These are phyloP conservation scores for Oligia latruncula DNA, from an alignment of 2,888 invertebrate genomes.

Conservation along the genomic window DNA sequence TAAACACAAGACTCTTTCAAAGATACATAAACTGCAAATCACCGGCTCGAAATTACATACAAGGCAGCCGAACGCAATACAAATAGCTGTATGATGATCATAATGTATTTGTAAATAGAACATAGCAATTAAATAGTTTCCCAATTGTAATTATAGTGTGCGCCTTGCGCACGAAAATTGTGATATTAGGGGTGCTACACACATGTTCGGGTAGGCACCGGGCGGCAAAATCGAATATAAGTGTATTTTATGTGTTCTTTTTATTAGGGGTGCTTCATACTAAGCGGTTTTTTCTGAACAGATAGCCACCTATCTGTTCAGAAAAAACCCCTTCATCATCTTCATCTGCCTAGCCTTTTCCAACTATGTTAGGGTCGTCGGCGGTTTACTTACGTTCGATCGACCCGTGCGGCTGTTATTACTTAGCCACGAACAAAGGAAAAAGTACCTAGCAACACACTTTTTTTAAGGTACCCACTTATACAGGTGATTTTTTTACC, in stretches of 20 bases:
- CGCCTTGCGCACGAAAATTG: neutral
- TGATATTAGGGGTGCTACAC: neutral
- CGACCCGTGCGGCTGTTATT: neutral
- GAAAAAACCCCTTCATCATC: neutral
- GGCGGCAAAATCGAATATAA: neutral
- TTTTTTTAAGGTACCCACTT: neutral
- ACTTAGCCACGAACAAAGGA: neutral
- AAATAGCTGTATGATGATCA: conserved; percentile 23
- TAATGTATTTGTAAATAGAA: conserved; percentile 39
- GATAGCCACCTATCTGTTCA: neutral
- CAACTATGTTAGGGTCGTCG: neutral
- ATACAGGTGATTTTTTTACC: too few species aligned
- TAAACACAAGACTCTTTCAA: neutral
- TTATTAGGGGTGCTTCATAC: too few species aligned
- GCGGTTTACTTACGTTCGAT: too few species aligned
- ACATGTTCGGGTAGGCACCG: too few species aligned
- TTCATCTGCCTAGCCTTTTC: neutral
- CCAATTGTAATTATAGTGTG: conserved; percentile 33
- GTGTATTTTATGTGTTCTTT: too few species aligned
- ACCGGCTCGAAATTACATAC: neutral
- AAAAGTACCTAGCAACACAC: neutral
- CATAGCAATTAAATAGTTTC: conserved; percentile 41
- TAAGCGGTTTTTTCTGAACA: neutral
- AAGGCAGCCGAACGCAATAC: conserved; percentile 20
- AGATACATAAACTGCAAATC: conserved; percentile 6